Conservation (phyloP, 2,888 invertebrate species). For the Dexiosoma caninum region DNA sequence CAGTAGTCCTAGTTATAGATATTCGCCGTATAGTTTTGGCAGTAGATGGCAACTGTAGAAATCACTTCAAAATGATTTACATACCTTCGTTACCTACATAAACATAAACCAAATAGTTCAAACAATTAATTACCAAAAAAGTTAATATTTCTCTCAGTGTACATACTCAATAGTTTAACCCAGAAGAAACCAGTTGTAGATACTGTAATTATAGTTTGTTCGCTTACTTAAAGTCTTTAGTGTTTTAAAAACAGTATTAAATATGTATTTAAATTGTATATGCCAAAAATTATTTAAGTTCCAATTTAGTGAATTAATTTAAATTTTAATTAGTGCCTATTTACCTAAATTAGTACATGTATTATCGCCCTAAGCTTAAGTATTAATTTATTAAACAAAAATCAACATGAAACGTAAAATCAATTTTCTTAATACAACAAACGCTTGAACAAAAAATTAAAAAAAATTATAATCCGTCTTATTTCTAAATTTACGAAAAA, state of each 20-base stretch:
- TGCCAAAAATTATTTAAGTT: constrained; percentile 52
- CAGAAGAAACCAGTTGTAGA: constrained; percentile 40
- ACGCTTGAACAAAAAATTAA: constrained; percentile 26
- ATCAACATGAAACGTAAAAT: constrained; percentile 6
- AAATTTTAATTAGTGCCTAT: constrained; percentile 57
- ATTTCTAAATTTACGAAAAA: too few species aligned
- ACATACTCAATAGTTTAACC: constrained; percentile 37
- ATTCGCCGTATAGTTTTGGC: constrained; percentile 77
- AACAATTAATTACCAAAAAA: constrained; percentile 59
- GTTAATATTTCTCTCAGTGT: constrained; percentile 29
- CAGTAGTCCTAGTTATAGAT: constrained; percentile 77
- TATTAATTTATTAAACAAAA: constrained; percentile 28
- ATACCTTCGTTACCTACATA: too few species aligned
- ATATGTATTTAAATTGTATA: constrained; percentile 38
- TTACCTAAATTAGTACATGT: constrained; percentile 56
- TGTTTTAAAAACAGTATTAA: constrained; percentile 59
- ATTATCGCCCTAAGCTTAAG: constrained; percentile 17
- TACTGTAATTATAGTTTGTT: constrained; percentile 39
- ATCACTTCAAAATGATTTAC: neutral
- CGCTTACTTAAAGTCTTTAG: constrained; percentile 19
- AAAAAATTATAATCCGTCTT: too few species aligned
- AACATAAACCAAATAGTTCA: constrained; percentile 30
- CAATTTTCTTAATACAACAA: constrained; percentile 39
- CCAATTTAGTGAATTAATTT: constrained; percentile 46
- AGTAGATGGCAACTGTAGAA: constrained; percentile 76